Evolutionary conservation across 2,888 invertebrate genomes (phyloP).

Genomic region (Ommatoiulus sabulosus): DNA sequence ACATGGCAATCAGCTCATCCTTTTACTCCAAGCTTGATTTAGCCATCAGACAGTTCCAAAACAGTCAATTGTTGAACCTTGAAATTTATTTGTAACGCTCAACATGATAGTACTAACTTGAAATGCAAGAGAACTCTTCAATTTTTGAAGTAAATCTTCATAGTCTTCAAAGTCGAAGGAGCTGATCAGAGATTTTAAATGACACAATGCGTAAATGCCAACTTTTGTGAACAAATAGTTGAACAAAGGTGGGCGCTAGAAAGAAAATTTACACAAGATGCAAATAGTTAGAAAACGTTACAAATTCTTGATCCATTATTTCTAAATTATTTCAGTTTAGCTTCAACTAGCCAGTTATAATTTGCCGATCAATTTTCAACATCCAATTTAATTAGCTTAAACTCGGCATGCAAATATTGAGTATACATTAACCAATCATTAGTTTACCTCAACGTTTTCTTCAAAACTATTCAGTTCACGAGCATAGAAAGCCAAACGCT

Average conservation of each 20-base stretch:
- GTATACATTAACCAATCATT: background rate
- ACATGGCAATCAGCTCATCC: too few species aligned
- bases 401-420: too few species aligned
- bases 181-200: background rate
- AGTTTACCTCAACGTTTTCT: background rate
- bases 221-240: slow-evolving; percentile 3
- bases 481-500: background rate
- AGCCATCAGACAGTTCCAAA: too few species aligned
- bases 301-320: too few species aligned
- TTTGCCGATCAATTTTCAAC: too few species aligned
- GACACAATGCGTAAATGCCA: background rate
- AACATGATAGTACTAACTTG: background rate
- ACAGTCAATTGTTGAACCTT: too few species aligned
- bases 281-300: background rate
- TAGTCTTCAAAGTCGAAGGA: background rate
- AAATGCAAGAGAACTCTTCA: background rate
- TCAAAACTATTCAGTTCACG: background rate
- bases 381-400: too few species aligned
- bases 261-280: background rate
- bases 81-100: too few species aligned
- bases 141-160: background rate
- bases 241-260: background rate
- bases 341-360: too few species aligned
- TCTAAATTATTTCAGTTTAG: too few species aligned
- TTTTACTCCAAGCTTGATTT: too few species aligned